Conservation (phyloP, 2,113 vertebrate species). For the Vulpes vulpes region DNA sequence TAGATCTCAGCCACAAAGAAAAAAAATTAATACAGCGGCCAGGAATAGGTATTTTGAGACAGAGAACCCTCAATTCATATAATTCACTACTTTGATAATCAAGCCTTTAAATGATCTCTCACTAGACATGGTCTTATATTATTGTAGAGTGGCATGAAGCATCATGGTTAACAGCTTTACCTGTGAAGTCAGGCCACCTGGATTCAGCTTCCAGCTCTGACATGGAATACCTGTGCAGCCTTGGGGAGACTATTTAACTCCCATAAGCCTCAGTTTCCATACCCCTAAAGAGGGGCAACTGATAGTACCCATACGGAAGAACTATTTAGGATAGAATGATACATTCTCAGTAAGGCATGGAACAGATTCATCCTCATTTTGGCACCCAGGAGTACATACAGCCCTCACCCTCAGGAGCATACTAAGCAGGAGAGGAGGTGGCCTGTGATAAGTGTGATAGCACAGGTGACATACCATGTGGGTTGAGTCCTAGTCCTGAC, state of each 20-base stretch:
- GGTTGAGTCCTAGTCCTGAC: background rate
- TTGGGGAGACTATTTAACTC: background rate
- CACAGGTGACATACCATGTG: background rate
- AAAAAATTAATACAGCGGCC: background rate
- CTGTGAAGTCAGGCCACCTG: background rate
- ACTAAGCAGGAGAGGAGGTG: background rate
- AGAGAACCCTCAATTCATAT: background rate
- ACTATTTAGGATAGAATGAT: background rate
- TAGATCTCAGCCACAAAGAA: background rate
- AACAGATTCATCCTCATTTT: background rate
- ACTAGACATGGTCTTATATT: background rate
- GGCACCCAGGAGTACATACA: background rate
- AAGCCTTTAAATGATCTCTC: background rate
- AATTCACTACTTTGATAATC: background rate
- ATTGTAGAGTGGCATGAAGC: background rate
- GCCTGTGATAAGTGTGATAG: rapidly evolving
- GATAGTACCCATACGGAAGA: background rate
- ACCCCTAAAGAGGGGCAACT: background rate
- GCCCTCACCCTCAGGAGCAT: background rate
- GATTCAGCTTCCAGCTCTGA: background rate
- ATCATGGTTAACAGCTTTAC: background rate
- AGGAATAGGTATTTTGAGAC: background rate
- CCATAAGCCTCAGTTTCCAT: background rate
- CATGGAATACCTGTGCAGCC: background rate
- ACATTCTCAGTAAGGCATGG: background rate